Percentiles rank a stretch among this genome's conserved stretches.
Conservation (phyloP, 2,888 invertebrate genomes). For the Ophioninae sp. region DNA sequence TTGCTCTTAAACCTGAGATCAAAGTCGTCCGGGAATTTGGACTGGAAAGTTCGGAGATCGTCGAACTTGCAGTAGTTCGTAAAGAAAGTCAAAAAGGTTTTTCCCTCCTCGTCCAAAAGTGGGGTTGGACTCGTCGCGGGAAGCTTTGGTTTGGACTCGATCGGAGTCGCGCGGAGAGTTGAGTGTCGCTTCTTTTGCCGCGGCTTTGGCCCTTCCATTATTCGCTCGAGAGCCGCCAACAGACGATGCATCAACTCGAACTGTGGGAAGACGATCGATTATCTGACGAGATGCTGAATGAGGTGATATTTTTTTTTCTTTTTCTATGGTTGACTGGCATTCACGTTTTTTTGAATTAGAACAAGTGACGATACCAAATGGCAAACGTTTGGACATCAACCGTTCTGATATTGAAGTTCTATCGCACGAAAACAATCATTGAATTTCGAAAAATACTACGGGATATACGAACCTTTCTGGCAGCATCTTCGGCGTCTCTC, state of each 20-base stretch:
- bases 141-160: conserved; percentile 59
- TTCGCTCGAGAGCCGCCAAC: conserved; percentile 71
- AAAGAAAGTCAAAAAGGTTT: conserved; percentile 72
- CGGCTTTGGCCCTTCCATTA: conserved; percentile 73
- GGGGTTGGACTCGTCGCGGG: conserved; percentile 42
- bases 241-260: conserved; percentile 74
- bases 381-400: too few relatives aligned
- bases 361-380: background rate
- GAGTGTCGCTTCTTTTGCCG: conserved; percentile 65
- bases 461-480: conserved; percentile 82
- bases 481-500: conserved; percentile 83
- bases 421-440: too few relatives aligned
- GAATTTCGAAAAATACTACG: background rate
- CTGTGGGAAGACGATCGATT: conserved; percentile 60
- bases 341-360: background rate
- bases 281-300: conserved; percentile 5
- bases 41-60: conserved; percentile 74
- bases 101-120: conserved; percentile 72
- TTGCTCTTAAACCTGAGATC: conserved; percentile 67
- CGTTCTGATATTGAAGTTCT: too few relatives aligned
- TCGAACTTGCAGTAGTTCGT: conserved; percentile 73
- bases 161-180: conserved; percentile 70
- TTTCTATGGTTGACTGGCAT: background rate
- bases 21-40: conserved; percentile 75
- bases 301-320: background rate